phyloP scores from a whole-genome alignment of 2,113 vertebrate species.

The Tragulus kanchil region DNA sequence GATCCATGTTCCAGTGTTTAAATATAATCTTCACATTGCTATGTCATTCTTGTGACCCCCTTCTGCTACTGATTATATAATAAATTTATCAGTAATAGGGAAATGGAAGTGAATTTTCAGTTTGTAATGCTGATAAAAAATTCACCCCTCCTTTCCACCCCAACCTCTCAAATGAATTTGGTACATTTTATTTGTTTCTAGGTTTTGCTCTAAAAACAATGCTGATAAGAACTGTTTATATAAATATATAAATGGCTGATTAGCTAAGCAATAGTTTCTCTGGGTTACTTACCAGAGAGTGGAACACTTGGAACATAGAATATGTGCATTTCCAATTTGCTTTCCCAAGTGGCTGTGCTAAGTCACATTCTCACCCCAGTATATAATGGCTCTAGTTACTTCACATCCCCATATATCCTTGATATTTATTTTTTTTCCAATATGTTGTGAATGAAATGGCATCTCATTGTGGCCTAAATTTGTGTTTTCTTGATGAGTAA shows the following conservation, averaged over 20 bases:
- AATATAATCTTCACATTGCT: not conserved
- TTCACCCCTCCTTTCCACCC: not conserved
- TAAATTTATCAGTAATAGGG: not conserved
- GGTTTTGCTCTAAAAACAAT: not conserved
- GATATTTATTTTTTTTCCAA: not conserved
- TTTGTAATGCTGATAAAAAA: conserved; percentile 54
- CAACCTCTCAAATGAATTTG: conserved; percentile 1
- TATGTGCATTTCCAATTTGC: not conserved
- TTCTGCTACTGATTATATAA: conserved; percentile 15
- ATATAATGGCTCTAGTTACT: not conserved
- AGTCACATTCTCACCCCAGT: not conserved
- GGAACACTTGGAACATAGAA: not conserved
- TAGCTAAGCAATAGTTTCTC: not conserved
- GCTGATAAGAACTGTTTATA: not conserved
- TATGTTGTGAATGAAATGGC: not conserved
- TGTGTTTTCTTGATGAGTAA: not conserved
- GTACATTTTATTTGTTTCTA: not conserved
- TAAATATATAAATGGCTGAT: not conserved
- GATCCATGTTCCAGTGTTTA: not conserved
- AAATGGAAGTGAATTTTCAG: conserved; percentile 35
- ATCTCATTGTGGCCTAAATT: conserved; percentile 34
- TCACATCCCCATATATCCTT: not conserved
- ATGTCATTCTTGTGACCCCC: not conserved
- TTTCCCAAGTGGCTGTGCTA: not conserved
- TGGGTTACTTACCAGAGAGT: not conserved